Percentiles rank a stretch among this genome's conserved stretches.
Evolutionary conservation across 2,797 vertebrate species (phyloP).

Genomic region (Vultur gryphus): DNA sequence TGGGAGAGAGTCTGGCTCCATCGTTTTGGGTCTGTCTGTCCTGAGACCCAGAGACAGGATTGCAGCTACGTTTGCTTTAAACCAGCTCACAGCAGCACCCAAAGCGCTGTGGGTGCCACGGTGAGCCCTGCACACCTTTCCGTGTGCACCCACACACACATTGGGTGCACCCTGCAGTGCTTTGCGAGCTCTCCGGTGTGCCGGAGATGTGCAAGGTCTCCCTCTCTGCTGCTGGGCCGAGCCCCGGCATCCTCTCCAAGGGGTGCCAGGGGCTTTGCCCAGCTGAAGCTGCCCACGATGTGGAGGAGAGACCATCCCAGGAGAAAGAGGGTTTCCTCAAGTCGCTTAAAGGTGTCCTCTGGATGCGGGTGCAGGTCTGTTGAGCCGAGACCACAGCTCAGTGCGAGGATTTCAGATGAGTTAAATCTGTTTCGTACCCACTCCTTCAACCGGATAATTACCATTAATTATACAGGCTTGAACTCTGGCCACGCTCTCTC

Average conservation of each 20-base stretch:
- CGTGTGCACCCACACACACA: too few species aligned
- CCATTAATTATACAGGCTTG: slow-evolving; percentile 7
- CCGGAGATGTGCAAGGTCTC: background rate
- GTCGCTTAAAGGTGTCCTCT: background rate
- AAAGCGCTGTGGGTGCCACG: rapidly evolving
- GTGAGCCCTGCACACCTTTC: background rate
- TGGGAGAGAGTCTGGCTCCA: background rate
- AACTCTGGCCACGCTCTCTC: background rate
- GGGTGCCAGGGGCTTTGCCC: background rate
- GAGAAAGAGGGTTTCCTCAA: background rate
- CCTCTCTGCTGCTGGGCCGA: background rate
- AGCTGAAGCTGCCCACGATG: background rate
- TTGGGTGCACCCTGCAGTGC: rapidly evolving
- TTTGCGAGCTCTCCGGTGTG: background rate
- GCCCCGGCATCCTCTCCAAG: rapidly evolving
- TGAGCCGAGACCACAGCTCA: background rate
- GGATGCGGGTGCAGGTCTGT: background rate
- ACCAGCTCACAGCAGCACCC: background rate
- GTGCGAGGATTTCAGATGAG: background rate
- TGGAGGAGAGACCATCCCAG: background rate
- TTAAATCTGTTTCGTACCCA: background rate
- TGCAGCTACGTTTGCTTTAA: background rate
- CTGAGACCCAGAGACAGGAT: background rate
- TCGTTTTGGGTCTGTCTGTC: rapidly evolving
- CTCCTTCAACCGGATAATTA: background rate